Percentiles rank a stretch among this genome's conserved stretches.
phyloP scores from a whole-genome alignment of 1,140 invertebrate species.

The Cydia splendana region DNA sequence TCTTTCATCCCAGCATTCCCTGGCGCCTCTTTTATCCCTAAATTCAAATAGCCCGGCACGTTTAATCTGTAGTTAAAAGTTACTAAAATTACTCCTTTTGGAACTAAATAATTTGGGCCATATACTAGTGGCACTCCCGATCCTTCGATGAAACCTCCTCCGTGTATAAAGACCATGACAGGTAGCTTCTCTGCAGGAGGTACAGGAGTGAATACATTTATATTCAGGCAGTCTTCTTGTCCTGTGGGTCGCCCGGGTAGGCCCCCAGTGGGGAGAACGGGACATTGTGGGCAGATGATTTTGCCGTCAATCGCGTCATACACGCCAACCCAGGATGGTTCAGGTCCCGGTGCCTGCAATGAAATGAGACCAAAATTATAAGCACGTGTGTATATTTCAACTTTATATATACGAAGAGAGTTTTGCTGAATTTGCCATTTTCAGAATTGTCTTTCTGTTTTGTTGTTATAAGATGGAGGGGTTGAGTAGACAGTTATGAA shows the following conservation, averaged over 20 bases:
- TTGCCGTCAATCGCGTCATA: constrained; percentile 77
- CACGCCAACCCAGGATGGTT: constrained; percentile 77
- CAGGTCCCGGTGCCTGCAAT: constrained; percentile 75
- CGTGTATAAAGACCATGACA: constrained; percentile 79
- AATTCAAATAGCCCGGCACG: constrained; percentile 74
- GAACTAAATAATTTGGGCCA: constrained; percentile 80
- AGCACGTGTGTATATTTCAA: no score
- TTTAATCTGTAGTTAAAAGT: constrained; percentile 90
- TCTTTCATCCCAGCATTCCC: constrained; percentile 79
- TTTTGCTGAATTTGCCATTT: no score
- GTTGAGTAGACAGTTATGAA: no score
- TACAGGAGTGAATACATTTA: constrained; percentile 63
- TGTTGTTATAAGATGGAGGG: no score
- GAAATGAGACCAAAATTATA: no score
- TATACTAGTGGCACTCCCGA: constrained; percentile 68
- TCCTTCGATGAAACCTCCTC: constrained; percentile 81
- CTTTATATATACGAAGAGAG: no score
- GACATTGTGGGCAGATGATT: constrained; percentile 64
- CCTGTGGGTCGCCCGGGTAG: constrained; percentile 37
- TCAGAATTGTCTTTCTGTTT: no score
- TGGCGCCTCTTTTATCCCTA: constrained; percentile 66
- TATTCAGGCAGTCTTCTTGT: constrained; percentile 59
- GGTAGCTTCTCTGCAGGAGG: constrained; percentile 43
- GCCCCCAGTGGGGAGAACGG: constrained; percentile 33
- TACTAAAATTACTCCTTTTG: constrained; percentile 85